Evolutionary conservation across 1,140 invertebrate species (phyloP).

Genomic region (Trichonephila clavipes): DNA sequence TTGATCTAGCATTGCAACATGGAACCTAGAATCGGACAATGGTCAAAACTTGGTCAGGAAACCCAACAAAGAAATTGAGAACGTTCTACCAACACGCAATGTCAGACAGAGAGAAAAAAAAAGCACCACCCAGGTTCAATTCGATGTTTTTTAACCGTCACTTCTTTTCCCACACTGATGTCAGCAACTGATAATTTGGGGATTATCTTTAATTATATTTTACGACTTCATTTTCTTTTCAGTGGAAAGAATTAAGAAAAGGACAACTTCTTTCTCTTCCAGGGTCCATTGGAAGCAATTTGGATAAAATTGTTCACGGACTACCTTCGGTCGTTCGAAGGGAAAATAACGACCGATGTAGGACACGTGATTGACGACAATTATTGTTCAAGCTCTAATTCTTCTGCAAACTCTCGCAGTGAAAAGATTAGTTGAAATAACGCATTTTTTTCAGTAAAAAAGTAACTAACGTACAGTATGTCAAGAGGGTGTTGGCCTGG

Average conservation of each 20-base stretch:
- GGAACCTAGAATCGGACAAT: constrained; percentile 53
- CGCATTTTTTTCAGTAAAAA: not conserved
- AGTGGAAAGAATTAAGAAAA: not conserved
- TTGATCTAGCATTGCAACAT: constrained; percentile 45
- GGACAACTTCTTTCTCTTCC: not conserved
- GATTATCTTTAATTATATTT: constrained; percentile 8
- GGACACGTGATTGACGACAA: not conserved
- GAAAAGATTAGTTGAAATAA: not conserved
- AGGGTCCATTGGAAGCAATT: not conserved
- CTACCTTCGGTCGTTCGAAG: not conserved
- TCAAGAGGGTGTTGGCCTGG: not conserved
- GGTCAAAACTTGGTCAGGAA: constrained; percentile 57
- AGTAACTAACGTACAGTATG: not conserved
- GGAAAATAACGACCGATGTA: not conserved
- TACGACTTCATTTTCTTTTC: constrained; percentile 7
- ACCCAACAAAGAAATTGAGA: constrained; percentile 33
- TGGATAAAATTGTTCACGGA: not conserved
- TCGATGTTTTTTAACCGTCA: not conserved
- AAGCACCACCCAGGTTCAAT: not conserved
- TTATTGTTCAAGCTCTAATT: constrained; percentile 15
- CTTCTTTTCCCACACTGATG: constrained; percentile 33
- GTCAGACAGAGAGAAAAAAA: not conserved
- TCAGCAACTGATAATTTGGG: not conserved
- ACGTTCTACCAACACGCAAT: constrained; percentile 5
- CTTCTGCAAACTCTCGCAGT: not conserved